Base-by-base conservation (phyloP, 2,888 invertebrate genomes). In the Melinopterus prodromus region DNA sequence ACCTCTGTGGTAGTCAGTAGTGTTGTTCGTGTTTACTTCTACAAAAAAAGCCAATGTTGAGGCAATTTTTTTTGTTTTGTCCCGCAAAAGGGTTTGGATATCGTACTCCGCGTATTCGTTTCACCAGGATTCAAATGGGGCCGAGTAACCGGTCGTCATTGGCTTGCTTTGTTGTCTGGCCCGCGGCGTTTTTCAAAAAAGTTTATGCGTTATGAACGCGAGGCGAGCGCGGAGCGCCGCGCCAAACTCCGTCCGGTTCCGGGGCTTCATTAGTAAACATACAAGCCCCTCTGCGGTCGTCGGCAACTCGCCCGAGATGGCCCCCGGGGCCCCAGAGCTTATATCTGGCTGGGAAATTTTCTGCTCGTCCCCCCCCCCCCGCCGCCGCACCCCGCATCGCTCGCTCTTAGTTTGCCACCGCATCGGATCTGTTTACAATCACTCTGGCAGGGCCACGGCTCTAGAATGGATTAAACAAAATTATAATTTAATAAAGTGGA, bases 241-340 rank as follows among this genome's bases (percentile, higher is more conserved):
- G 26, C 77, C 53, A 15, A 77, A 77, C 77, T 77, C 26, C 77
- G 80, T 81, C 80, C 81, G 81, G 79, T 81, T 81, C 81, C 80
- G 16, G 81, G 80, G 79, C 53, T 82, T 82, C 82, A 81, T 82
- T 82, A 82, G 80, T 80, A 80, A 82, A 82, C 80, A 82, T 80
- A 81, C 81, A 81, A 80, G 82, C 76, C 80, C 81, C 81, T 81
- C 81, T 82, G 81, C 80, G 81, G 81, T 82, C 81, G 81, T 82
- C 81, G 78, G 79, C 81, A 81, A 80, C 79, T 82, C 80, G 69
- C 79, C 77, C 53, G 53, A 53, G 53, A 53, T 9, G 53, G 53
- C 53, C 53, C 53, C 53, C 53, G 53, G 53, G 53, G 53, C 53
- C 53, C 53, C 53, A 53, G 5, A 53, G 53, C 53, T 53, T 53